A percentile compares a stretch with the other conserved stretches of the same genome.
Conservation (phyloP, 1,140 invertebrate genomes). For the Sogatella furcifera region DNA sequence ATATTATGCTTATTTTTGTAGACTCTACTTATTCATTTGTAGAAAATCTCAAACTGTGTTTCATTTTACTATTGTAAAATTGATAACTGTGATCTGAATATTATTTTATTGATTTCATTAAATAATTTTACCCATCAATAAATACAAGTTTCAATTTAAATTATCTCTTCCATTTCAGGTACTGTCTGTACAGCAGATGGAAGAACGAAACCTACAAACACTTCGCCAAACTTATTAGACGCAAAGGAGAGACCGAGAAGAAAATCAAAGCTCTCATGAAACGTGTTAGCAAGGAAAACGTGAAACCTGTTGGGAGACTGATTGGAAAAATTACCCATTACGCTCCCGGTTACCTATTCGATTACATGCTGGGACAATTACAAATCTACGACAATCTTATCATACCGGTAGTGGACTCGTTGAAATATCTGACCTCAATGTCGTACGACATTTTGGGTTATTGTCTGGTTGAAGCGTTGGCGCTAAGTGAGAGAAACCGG, state of each 20-base stretch:
- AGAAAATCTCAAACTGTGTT: too few relatives aligned
- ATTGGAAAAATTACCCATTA: slow-evolving; percentile 96
- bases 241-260: slow-evolving; percentile 75
- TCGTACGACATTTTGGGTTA: slow-evolving; percentile 95
- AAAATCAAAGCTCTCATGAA: slow-evolving; percentile 96
- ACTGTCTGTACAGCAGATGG: slow-evolving; percentile 87
- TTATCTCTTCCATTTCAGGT: slow-evolving; percentile 43
- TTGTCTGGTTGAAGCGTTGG: slow-evolving; percentile 88
- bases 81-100: too few relatives aligned
- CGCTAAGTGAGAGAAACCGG: slow-evolving; percentile 42
- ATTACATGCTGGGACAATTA: slow-evolving; percentile 90
- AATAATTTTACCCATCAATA: too few relatives aligned
- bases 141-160: too few relatives aligned
- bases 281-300: slow-evolving; percentile 95
- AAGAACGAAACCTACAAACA: slow-evolving; percentile 77
- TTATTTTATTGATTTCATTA: too few relatives aligned
- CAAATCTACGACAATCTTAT: slow-evolving; percentile 97
- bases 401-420: slow-evolving; percentile 90
- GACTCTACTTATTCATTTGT: too few relatives aligned
- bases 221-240: slow-evolving; percentile 72
- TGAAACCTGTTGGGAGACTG: slow-evolving; percentile 88
- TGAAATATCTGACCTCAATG: slow-evolving; percentile 91
- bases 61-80: too few relatives aligned
- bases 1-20: too few relatives aligned
- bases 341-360: slow-evolving; percentile 88